Conservation (phyloP, 2,797 vertebrate species). For the Diglossa cyanea region DNA sequence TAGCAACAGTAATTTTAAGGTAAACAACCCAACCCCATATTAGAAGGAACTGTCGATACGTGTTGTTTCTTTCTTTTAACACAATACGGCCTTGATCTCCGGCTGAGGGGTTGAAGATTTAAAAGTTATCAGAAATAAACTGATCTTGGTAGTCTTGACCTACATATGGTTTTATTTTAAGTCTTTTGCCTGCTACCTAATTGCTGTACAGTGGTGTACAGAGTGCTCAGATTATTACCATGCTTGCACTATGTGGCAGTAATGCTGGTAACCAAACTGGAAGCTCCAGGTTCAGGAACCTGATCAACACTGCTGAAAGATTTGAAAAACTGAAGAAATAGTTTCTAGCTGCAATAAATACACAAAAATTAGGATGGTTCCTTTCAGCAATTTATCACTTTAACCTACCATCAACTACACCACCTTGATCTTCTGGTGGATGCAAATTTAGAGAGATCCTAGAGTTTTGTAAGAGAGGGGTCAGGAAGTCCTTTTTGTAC, state of each 20-base stretch:
- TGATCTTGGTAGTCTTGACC: not conserved
- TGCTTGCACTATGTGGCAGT: not conserved
- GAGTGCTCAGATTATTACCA: not conserved
- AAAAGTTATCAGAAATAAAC: not conserved
- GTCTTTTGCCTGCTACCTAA: not conserved
- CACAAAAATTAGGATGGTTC: not conserved
- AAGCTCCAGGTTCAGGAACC: not conserved
- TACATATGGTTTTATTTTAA: not conserved
- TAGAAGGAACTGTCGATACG: not conserved
- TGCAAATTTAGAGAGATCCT: not conserved
- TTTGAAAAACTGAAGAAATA: not conserved
- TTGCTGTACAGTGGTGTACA: not conserved
- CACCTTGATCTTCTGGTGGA: not conserved
- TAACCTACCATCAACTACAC: not conserved
- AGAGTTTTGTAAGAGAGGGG: not conserved
- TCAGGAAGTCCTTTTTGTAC: not conserved
- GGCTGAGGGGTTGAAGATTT: not conserved
- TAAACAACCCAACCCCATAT: not conserved
- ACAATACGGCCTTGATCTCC: not conserved
- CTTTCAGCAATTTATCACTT: not conserved
- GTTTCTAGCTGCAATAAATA: not conserved
- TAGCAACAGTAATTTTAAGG: not conserved
- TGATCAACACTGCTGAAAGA: not conserved
- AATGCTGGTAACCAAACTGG: not conserved
- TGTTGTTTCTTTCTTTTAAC: not conserved